Percentiles rank a stretch among this genome's conserved stretches.
phyloP scores from a whole-genome alignment of 2,113 vertebrate genomes.

The Indri indri region DNA sequence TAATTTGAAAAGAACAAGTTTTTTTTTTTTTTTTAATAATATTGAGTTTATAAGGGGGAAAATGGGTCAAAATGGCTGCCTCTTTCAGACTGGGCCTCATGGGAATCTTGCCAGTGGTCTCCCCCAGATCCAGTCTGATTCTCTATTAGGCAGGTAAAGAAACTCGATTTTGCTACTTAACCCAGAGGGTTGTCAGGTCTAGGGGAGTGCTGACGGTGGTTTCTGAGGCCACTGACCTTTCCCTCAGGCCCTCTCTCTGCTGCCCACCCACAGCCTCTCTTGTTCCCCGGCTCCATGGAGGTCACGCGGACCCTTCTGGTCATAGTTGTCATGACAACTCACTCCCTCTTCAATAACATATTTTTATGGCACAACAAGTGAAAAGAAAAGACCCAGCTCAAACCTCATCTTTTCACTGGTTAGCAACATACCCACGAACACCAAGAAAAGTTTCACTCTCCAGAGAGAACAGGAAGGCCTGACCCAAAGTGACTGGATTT shows the following conservation, averaged over 20 bases:
- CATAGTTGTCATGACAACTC: background rate
- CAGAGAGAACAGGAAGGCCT: background rate
- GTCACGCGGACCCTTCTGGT: background rate
- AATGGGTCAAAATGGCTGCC: background rate
- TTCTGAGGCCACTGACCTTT: background rate
- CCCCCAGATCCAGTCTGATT: background rate
- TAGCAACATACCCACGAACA: background rate
- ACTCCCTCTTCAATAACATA: background rate
- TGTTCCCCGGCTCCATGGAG: background rate
- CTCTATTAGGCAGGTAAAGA: background rate
- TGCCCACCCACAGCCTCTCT: background rate
- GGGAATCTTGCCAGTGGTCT: background rate
- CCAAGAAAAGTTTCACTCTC: background rate
- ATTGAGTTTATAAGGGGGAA: background rate
- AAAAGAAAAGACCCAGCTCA: background rate
- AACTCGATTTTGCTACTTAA: background rate
- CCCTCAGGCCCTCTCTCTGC: background rate
- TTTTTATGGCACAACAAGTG: background rate
- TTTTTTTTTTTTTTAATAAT: background rate
- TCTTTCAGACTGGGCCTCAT: background rate
- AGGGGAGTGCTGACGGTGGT: background rate
- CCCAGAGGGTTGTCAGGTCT: background rate
- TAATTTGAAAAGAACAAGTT: conserved; percentile 4
- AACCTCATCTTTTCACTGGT: background rate
- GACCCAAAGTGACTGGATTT: background rate